Percentiles rank a stretch among this genome's conserved stretches.
These are phyloP conservation scores for Phania funesta DNA, from an alignment of 2,888 invertebrate genomes.

Conservation along the genomic window DNA sequence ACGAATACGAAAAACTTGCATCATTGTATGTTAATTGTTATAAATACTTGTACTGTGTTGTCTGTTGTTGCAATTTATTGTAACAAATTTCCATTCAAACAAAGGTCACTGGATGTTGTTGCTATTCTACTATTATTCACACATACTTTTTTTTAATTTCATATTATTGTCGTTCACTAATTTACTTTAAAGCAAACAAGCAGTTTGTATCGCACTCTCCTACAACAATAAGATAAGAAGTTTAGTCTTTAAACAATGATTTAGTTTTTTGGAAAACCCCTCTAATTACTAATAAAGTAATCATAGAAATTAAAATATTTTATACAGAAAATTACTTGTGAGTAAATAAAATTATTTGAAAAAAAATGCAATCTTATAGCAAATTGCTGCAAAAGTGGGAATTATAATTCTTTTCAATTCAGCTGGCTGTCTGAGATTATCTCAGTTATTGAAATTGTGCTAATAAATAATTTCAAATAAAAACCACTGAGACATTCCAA, in stretches of 20 bases:
- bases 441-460: neutral
- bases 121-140: neutral
- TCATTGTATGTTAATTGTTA: slow-evolving; percentile 60
- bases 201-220: slow-evolving; percentile 51
- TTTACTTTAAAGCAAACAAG: slow-evolving; percentile 28
- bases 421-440: neutral
- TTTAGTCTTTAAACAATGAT: slow-evolving; percentile 30
- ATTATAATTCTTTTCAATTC: neutral
- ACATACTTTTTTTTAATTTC: neutral
- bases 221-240: slow-evolving; percentile 6
- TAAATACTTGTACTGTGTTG: neutral
- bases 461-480: neutral
- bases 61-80: slow-evolving; percentile 13
- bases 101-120: slow-evolving; percentile 42
- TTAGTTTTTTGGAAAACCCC: slow-evolving; percentile 62
- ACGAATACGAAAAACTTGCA: slow-evolving; percentile 31
- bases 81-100: slow-evolving; percentile 23
- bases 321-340: neutral
- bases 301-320: slow-evolving; percentile 16
- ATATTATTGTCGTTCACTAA: neutral
- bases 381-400: neutral
- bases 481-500: neutral
- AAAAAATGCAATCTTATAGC: neutral
- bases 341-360: neutral
- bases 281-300: slow-evolving; percentile 53